Conservation (phyloP, 1,140 invertebrate genomes). For the Drosophila parabipectinata region DNA sequence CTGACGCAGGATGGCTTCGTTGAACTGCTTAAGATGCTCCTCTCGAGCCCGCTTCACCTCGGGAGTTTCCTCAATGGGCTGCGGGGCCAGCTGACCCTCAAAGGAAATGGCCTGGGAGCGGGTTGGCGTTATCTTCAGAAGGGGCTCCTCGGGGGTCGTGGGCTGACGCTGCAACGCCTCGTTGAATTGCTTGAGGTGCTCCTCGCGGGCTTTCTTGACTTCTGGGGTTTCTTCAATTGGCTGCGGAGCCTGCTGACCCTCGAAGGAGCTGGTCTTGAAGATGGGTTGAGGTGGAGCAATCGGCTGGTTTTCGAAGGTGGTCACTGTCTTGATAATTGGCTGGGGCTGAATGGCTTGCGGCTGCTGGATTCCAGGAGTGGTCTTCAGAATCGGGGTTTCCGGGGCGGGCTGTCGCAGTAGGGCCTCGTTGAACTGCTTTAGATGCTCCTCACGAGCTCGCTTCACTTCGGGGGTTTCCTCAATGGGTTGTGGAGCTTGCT, state of each 20-base stretch:
- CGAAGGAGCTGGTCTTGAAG: conserved; percentile 1
- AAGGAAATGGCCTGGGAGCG: conserved; percentile 11
- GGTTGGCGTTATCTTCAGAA: conserved; percentile 26
- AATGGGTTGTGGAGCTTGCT: background rate
- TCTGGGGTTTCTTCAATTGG: conserved; percentile 49
- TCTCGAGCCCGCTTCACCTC: conserved; percentile 71
- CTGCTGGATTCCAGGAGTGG: conserved; percentile 22
- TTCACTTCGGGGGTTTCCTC: conserved; percentile 67
- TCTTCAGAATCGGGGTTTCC: background rate
- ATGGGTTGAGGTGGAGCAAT: background rate
- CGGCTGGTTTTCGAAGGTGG: conserved; percentile 5
- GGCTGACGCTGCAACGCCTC: conserved; percentile 50
- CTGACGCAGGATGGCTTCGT: conserved; percentile 48
- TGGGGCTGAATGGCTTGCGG: conserved; percentile 9
- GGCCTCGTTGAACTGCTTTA: conserved; percentile 62
- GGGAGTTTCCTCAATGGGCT: conserved; percentile 44
- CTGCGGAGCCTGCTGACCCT: conserved; percentile 32
- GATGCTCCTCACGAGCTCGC: conserved; percentile 66
- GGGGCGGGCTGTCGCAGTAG: conserved; percentile 25
- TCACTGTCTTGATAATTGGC: conserved; percentile 8
- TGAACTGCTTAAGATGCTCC: conserved; percentile 66
- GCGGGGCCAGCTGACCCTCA: conserved; percentile 10
- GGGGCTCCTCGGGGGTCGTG: conserved; percentile 8
- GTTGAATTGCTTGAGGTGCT: conserved; percentile 63
- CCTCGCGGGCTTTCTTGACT: conserved; percentile 41